Percentiles rank a stretch among this genome's conserved stretches.
phyloP scores from a whole-genome alignment of 2,113 vertebrate species.

The Holacanthus passer region DNA sequence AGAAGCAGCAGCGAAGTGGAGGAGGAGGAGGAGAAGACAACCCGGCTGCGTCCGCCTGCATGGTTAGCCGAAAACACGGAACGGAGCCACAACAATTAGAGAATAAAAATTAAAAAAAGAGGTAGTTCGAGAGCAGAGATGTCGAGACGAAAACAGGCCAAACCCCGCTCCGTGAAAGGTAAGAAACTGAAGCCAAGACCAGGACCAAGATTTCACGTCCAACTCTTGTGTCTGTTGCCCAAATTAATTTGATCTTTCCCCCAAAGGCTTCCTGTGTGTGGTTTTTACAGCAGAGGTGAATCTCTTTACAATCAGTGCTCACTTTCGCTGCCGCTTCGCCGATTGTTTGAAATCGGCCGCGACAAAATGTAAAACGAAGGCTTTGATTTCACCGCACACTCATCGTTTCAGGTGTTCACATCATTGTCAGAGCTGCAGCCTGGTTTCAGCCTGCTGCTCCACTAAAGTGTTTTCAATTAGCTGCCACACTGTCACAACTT shows the following conservation, averaged over 20 bases:
- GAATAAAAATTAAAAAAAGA: conserved; percentile 3
- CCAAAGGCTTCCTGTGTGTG: background rate
- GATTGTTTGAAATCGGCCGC: conserved; percentile 21
- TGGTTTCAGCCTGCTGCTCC: conserved; percentile 11
- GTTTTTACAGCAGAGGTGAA: conserved; percentile 15
- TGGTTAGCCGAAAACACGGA: conserved; percentile 74
- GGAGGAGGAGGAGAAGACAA: conserved; percentile 63
- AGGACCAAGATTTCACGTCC: conserved; percentile 84
- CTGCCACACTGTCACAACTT: conserved; percentile 33
- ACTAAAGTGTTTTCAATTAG: conserved; percentile 49
- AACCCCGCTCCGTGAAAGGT: conserved; percentile 98
- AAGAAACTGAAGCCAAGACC: conserved; percentile 79
- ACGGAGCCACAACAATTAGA: conserved; percentile 48
- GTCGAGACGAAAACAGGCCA: conserved; percentile 98
- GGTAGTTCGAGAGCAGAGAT: conserved; percentile 87
- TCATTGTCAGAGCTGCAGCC: background rate
- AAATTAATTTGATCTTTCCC: background rate
- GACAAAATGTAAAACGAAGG: background rate
- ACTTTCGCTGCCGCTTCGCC: background rate
- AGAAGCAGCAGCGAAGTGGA: conserved; percentile 73
- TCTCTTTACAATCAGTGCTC: conserved; percentile 2
- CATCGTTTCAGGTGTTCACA: background rate
- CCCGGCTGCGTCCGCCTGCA: conserved; percentile 73
- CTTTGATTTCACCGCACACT: too few relatives aligned
- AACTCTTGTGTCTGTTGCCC: conserved; percentile 80